These are phyloP conservation scores for Sebastes goodei DNA, from an alignment of 2,797 vertebrate species.

Conservation along the genomic window DNA sequence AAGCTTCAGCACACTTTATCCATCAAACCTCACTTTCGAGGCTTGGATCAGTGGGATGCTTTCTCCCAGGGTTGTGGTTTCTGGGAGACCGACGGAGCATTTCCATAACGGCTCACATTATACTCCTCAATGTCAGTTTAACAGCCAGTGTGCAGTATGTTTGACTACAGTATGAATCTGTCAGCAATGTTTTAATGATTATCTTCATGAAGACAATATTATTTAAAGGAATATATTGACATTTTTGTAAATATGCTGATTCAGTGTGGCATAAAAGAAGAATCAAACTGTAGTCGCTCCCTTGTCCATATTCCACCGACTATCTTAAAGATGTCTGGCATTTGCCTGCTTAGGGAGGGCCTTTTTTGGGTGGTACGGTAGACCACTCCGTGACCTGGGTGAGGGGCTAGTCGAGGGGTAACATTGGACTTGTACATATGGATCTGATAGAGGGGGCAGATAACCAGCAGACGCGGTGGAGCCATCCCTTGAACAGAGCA, in stretches of 20 bases:
- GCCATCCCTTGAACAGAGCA: slow-evolving; percentile 78
- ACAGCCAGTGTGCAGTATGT: slow-evolving; percentile 3
- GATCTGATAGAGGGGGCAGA: slow-evolving; percentile 84
- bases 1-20: slow-evolving; percentile 53
- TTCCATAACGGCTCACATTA: slow-evolving; percentile 37
- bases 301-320: background rate
- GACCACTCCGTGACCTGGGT: slow-evolving; percentile 42
- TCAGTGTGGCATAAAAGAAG: background rate
- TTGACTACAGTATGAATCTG: slow-evolving; percentile 11
- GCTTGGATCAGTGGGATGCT: slow-evolving; percentile 14
- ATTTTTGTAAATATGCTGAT: background rate
- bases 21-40: slow-evolving; percentile 56
- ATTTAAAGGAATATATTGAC: background rate
- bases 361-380: slow-evolving; percentile 1
- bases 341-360: background rate
- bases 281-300: background rate
- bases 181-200: background rate
- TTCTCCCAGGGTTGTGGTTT: slow-evolving; percentile 44
- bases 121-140: slow-evolving; percentile 6
- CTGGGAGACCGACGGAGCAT: slow-evolving; percentile 26
- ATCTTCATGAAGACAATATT: background rate
- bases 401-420: slow-evolving; percentile 34
- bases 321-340: slow-evolving; percentile 9
- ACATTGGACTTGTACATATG: slow-evolving; percentile 75
- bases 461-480: slow-evolving; percentile 83